Evolutionary conservation across 1,140 invertebrate species (phyloP), one percentile per base, ranked within the genome.

Genomic region (Radopholus similis): DNA sequence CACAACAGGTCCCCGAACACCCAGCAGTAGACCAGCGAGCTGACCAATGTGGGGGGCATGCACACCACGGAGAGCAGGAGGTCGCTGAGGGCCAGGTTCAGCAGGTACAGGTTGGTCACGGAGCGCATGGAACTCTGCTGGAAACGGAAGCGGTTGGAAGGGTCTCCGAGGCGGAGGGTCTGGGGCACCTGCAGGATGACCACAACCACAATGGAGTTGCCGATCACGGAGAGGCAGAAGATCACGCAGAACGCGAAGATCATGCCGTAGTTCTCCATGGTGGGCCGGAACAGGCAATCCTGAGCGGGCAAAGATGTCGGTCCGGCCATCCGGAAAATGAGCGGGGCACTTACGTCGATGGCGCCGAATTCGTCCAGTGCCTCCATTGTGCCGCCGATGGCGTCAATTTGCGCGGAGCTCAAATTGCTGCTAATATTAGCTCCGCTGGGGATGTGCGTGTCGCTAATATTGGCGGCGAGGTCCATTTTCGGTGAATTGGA

Each of bases 21-120:
- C 76, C 76, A 77, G 53, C 75, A 78, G 54, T 77, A 76, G 55
- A 77, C 73, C 32, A 77, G 49, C 6, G 76, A 77, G 35, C 62
- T 67, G 23, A 78, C 73, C 23, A 78, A 42, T 26, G 75, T 77
- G 8, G 75, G 76, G 2, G 75, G 75, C 75, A 77, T 77, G 49
- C 75, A 75, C 21, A 75, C 70, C 34, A 77, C 76, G n/a, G 32
- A 49, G 15, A 77, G 35, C 26, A 77, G 42, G 9, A 77, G 47
- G 47, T 77, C 75, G 40, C 62, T 73, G 26, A 77, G 42, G 11
- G 75, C 75, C n/a, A 77, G 62, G 42, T 77, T 77, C n/a, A 77
- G 44, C 37, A 76, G 32, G 63, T 76, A 76, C 30, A 76, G 37
- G 44, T 76, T 76, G 13, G 74, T 76, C 15, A 77, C 71, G 2